phyloP scores from a whole-genome alignment of 2,797 vertebrate species.

The Pipistrellus pipistrellus region DNA sequence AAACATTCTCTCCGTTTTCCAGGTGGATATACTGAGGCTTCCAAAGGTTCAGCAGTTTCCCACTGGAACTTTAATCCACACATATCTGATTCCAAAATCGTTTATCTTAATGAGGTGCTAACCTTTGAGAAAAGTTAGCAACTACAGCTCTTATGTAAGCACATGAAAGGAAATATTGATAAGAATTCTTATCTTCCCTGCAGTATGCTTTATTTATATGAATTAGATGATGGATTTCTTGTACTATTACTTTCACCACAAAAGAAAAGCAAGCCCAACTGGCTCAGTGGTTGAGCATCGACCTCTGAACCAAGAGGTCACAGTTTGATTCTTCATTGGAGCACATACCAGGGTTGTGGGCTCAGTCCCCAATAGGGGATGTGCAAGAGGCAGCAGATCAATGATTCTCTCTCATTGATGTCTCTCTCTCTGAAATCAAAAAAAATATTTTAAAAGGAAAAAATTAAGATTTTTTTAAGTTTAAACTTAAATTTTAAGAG shows the following conservation, averaged over 20 bases:
- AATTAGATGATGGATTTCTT: not conserved
- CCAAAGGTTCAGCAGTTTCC: not conserved
- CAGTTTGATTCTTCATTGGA: too few species aligned
- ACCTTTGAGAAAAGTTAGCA: not conserved
- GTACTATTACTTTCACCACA: slow-evolving; percentile 4
- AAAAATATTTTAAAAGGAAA: not conserved
- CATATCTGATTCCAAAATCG: not conserved
- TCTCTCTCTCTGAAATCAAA: too few species aligned
- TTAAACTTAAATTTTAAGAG: not conserved
- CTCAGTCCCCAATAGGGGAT: too few species aligned
- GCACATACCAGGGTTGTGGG: too few species aligned
- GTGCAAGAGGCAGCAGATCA: too few species aligned
- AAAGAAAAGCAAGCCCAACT: not conserved
- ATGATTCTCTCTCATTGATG: too few species aligned
- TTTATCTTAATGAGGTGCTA: not conserved
- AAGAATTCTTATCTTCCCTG: not conserved
- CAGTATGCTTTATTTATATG: not conserved
- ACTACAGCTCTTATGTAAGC: not conserved
- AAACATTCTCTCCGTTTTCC: slow-evolving; percentile 22
- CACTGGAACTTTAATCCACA: not conserved
- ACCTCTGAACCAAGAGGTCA: too few species aligned
- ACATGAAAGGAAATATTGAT: not conserved
- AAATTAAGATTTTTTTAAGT: not conserved
- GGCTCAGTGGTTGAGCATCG: too few species aligned
- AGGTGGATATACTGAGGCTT: not conserved